phyloP scores from a whole-genome alignment of 2,888 invertebrate species.

The Drosophila yooni region DNA sequence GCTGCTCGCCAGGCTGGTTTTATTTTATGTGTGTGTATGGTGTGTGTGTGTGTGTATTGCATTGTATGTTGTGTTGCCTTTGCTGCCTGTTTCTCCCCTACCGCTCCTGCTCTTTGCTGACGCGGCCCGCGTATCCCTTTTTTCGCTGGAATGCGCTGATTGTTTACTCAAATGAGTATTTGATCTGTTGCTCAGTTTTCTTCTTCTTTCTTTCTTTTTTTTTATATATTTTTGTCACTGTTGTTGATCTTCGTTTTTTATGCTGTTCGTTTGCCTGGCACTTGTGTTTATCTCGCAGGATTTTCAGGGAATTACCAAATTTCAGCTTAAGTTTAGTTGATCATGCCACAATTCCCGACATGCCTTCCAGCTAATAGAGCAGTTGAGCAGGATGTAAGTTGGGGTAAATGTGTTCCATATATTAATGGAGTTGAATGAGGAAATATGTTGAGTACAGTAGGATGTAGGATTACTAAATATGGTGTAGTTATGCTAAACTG shows the following conservation, averaged over 20 bases:
- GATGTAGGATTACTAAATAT: background rate
- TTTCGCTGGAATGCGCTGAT: conserved; percentile 71
- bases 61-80: conserved; percentile 6
- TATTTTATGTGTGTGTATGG: conserved; percentile 14
- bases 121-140: conserved; percentile 68
- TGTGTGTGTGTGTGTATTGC: conserved; percentile 6
- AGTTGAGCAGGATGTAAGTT: conserved; percentile 8
- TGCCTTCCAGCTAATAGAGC: conserved; percentile 3
- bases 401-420: background rate
- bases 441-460: background rate
- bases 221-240: conserved; percentile 41
- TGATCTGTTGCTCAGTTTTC: conserved; percentile 62
- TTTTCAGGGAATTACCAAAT: conserved; percentile 66
- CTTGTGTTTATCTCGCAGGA: conserved; percentile 63
- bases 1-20: conserved; percentile 43
- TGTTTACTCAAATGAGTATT: conserved; percentile 77
- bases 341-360: conserved; percentile 21
- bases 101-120: conserved; percentile 27
- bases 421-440: background rate
- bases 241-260: conserved; percentile 34
- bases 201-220: conserved; percentile 22
- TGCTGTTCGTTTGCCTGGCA: conserved; percentile 7
- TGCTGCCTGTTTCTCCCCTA: background rate
- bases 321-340: conserved; percentile 34
- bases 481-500: background rate